These are phyloP conservation scores for Pterostichus madidus DNA, from an alignment of 2,888 invertebrate genomes.

Conservation along the genomic window DNA sequence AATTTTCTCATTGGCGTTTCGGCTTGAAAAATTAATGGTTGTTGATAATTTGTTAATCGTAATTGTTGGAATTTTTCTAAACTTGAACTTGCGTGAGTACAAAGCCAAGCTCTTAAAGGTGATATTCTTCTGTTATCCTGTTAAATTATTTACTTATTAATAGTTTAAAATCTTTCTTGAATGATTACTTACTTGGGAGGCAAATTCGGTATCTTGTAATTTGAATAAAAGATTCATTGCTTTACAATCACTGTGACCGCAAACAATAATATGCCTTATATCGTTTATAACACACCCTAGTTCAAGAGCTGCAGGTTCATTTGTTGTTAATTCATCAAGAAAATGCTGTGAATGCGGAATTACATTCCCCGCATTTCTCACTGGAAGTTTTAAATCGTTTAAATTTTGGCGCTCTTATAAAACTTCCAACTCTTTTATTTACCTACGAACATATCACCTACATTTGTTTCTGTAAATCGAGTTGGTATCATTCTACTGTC, in stretches of 20 bases:
- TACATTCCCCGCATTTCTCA: constrained; percentile 97
- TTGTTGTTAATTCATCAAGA: constrained; percentile 91
- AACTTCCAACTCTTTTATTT: constrained; percentile 72
- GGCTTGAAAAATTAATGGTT: constrained; percentile 91
- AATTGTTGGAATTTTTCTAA: constrained; percentile 90
- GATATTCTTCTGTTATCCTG: constrained; percentile 89
- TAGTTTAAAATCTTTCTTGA: constrained; percentile 50
- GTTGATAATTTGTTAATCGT: constrained; percentile 80
- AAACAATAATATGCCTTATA: constrained; percentile 95
- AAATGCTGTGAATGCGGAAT: constrained; percentile 95
- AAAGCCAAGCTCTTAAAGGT: constrained; percentile 94
- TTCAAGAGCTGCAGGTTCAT: constrained; percentile 97
- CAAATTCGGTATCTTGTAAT: constrained; percentile 88
- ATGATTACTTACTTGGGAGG: constrained; percentile 80
- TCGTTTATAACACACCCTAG: constrained; percentile 95
- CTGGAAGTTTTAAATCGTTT: constrained; percentile 76
- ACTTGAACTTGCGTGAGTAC: constrained; percentile 90
- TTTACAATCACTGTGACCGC: constrained; percentile 99
- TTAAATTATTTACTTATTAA: constrained; percentile 61
- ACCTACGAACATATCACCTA: constrained; percentile 99
- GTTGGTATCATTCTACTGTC: constrained; percentile 98
- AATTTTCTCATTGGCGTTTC: constrained; percentile 93
- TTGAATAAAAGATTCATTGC: constrained; percentile 96
- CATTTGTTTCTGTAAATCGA: constrained; percentile 95
- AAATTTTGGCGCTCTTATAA: constrained; percentile 39